These are phyloP conservation scores for Osmerus mordax DNA, from an alignment of 2,113 vertebrate species.

Conservation along the genomic window DNA sequence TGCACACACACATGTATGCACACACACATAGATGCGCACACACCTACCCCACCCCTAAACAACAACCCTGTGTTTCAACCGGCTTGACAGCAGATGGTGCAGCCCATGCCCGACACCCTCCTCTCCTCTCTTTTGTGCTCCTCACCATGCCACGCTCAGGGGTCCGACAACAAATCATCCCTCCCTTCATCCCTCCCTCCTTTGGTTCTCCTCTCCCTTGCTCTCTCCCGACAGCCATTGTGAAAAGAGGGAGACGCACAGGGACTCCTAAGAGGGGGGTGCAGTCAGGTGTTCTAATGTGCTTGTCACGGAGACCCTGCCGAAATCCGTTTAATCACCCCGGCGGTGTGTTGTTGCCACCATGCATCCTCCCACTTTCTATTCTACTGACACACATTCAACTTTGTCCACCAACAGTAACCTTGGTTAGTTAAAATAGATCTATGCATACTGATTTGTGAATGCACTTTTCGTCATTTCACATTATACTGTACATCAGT, in stretches of 20 bases:
- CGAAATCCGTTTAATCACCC: conserved; percentile 4
- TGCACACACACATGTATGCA: conserved; percentile 23
- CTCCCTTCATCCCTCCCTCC: neutral
- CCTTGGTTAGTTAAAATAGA: too few relatives aligned
- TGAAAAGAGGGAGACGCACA: too few relatives aligned
- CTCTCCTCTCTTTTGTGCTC: conserved; percentile 26
- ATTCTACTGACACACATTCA: neutral
- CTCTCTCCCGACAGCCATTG: neutral
- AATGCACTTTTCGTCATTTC: too few relatives aligned
- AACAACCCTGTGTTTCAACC: neutral
- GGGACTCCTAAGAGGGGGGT: neutral
- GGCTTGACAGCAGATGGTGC: conserved; percentile 64
- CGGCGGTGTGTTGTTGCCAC: neutral
- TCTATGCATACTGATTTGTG: too few relatives aligned
- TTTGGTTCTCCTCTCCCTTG: too few relatives aligned
- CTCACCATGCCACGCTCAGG: neutral
- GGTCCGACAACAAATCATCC: neutral
- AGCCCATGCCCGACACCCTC: conserved; percentile 26
- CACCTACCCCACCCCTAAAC: conserved; percentile 22
- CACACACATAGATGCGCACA: conserved; percentile 28
- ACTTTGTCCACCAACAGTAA: too few relatives aligned
- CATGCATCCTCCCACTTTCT: neutral
- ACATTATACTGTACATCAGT: too few relatives aligned
- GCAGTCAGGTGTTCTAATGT: conserved; percentile 18
- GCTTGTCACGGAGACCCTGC: conserved; percentile 1